These are phyloP conservation scores for Volucella inanis DNA, from an alignment of 2,888 invertebrate species.

Conservation along the genomic window DNA sequence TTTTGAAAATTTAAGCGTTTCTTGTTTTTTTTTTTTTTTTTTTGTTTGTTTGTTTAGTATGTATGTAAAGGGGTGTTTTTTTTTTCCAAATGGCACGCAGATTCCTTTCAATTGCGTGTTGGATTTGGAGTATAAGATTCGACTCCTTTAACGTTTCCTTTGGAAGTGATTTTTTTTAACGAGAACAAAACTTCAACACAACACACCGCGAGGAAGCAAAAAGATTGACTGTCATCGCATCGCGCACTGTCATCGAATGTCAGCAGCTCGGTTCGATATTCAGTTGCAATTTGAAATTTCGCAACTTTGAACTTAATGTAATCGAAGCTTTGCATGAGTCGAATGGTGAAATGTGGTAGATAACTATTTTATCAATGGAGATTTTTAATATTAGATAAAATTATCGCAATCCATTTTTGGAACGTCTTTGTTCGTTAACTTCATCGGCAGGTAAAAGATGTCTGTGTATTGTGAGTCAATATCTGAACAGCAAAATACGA, in stretches of 20 bases:
- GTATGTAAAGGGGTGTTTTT: background rate
- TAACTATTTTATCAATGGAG: background rate
- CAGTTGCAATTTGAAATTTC: constrained; percentile 21
- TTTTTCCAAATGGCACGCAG: constrained; percentile 3
- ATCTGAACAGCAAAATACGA: too few relatives aligned
- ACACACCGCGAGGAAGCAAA: constrained; percentile 43
- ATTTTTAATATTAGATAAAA: too few relatives aligned
- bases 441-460: too few relatives aligned
- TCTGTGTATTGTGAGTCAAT: too few relatives aligned
- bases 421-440: too few relatives aligned
- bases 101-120: constrained; percentile 27
- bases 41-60: too few relatives aligned
- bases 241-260: constrained; percentile 49
- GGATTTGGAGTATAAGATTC: constrained; percentile 15
- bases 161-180: constrained; percentile 17
- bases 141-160: constrained; percentile 21
- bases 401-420: too few relatives aligned
- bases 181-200: constrained; percentile 23
- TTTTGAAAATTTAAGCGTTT: too few relatives aligned
- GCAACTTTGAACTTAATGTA: constrained; percentile 5
- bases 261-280: constrained; percentile 11
- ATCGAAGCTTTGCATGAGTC: constrained; percentile 6
- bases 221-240: constrained; percentile 42
- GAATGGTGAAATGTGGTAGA: background rate
- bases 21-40: too few relatives aligned